phyloP scores from a whole-genome alignment of 92 coral and sea anemone species.

The Porites divaricata region DNA sequence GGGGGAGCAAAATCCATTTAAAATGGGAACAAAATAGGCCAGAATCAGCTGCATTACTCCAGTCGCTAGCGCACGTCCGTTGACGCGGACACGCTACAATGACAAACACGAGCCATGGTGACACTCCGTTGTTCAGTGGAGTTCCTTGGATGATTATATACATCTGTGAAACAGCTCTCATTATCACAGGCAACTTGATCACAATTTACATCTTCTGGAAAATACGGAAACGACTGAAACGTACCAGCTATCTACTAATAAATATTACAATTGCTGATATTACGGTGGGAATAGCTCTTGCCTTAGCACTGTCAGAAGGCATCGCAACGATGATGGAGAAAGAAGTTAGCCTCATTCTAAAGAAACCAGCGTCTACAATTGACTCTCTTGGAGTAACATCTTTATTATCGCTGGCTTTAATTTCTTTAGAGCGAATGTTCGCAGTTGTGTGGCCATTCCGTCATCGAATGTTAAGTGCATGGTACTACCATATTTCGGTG shows the following conservation, averaged over 20 bases:
- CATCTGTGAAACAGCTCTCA: constrained; percentile 19
- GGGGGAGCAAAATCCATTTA: no score
- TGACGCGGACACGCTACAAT: neutral
- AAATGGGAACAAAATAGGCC: no score
- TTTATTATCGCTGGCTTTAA: constrained; percentile 9
- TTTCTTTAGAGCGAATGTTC: constrained; percentile 29
- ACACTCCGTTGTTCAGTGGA: neutral
- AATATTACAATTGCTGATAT: constrained; percentile 24
- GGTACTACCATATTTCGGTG: constrained; percentile 5
- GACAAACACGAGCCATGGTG: neutral
- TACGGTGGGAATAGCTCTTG: constrained; percentile 1
- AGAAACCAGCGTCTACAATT: neutral
- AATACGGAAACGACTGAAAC: constrained; percentile 27
- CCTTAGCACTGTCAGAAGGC: neutral
- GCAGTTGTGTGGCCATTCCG: constrained; percentile 34
- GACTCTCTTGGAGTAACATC: neutral
- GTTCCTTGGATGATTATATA: constrained; percentile 29
- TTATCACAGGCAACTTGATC: constrained; percentile 15
- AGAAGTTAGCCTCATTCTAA: neutral
- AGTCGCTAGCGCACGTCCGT: no score
- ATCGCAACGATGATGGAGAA: constrained; percentile 7
- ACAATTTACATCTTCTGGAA: constrained; percentile 23
- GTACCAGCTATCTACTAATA: constrained; percentile 18
- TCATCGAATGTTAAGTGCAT: neutral
- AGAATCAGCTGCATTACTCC: no score